Evolutionary conservation across 2,888 invertebrate genomes (phyloP), one percentile per base, ranked within the genome.

Genomic region (Limenitis camilla): DNA sequence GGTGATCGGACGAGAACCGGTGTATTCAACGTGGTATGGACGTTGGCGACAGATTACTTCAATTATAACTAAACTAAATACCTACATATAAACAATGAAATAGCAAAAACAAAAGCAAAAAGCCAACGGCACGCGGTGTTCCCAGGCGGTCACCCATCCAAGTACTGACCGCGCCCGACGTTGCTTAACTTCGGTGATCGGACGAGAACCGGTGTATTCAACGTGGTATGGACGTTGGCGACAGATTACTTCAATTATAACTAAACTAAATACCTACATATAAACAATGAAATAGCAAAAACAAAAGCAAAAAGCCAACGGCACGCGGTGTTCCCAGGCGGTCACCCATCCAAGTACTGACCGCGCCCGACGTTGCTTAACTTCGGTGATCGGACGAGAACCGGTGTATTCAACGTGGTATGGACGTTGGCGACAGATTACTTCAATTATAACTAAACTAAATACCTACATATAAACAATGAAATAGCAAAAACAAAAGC

Each of bases 301-400:
- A n/a, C n/a, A n/a, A n/a, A n/a, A n/a, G n/a, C n/a, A 56, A 46
- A 53, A 57, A 50, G 58, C 55, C 51, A 53, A 61, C 44, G 56
- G 58, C 44, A 60, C 54, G 64, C 30, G 58, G 59, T 62, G 53
- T 62, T 62, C 61, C 56, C 57, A 61, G 53, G 58, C 58, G 60
- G 81, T 81, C 81, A 81, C 81, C 81, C 81, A 82, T 80, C 80
- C 78, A 82, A 81, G 81, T 82, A 83, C 81, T 82, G 76, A 82
- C 76, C 76, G 68, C 80, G 81, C 80, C 81, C 81, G 77, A 81
- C 73, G 79, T 78, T 81, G 81, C 79, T 80, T 82, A 78, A 81
- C 80, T 81, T 81, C 82, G 80, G 82, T 82, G 82, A 82, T 82
- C 82, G 81, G 81, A 82, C 80, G 81, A 81, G 81, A 81, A 78